Conservation (phyloP, 1,140 invertebrate species). For the Ceratina japonica region DNA sequence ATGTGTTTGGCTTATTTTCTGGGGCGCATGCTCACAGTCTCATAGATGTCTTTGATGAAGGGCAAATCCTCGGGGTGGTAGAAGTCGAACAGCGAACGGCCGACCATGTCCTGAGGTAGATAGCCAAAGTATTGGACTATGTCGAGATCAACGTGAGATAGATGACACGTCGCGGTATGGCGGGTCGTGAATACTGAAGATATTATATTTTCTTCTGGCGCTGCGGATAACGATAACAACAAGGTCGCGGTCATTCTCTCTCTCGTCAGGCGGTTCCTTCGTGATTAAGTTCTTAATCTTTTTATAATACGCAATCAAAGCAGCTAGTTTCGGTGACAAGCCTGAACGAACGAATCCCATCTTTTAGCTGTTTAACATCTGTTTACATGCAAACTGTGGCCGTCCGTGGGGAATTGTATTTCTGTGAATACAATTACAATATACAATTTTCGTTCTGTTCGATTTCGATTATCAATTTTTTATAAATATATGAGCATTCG, state of each 20-base stretch:
- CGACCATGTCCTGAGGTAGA: conserved; percentile 92
- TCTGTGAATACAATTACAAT: neutral
- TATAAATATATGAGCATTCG: too few species aligned
- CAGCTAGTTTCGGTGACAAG: neutral
- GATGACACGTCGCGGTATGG: conserved; percentile 86
- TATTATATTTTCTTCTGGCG: conserved; percentile 82
- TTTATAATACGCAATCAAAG: conserved; percentile 1
- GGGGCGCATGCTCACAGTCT: conserved; percentile 83
- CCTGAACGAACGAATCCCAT: neutral
- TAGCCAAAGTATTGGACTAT: conserved; percentile 91
- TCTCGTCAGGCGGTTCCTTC: conserved; percentile 3
- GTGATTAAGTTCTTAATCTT: conserved; percentile 29
- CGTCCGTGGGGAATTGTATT: too few species aligned
- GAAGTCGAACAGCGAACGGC: conserved; percentile 90
- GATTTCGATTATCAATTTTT: too few species aligned
- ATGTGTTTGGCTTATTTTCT: conserved; percentile 22
- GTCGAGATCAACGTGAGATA: conserved; percentile 88
- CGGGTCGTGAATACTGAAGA: conserved; percentile 86
- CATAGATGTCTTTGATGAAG: conserved; percentile 90
- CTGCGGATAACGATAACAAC: conserved; percentile 74
- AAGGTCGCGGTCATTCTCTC: conserved; percentile 51
- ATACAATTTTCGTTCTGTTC: neutral
- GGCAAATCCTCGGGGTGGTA: conserved; percentile 93
- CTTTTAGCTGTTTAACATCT: too few species aligned
- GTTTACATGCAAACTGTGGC: too few species aligned